Base-by-base conservation (phyloP, 2,797 vertebrate genomes). In the Decapterus maruadsi region DNA sequence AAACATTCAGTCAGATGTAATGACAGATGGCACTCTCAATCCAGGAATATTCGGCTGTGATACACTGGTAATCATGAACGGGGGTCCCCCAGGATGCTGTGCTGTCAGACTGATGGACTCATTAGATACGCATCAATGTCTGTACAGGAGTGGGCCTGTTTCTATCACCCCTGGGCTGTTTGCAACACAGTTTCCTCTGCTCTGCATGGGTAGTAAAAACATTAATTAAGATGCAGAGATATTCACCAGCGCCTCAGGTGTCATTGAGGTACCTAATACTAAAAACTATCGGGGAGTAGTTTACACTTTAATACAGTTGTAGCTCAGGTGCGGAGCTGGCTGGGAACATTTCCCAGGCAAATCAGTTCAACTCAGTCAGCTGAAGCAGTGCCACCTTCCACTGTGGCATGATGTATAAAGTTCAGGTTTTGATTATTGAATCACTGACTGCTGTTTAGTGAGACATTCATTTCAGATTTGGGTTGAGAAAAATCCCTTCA, bases 61-160 rank as follows among this genome's bases (percentile, higher is more conserved):
- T 65, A 58, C 73, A 19, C 61, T 59, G 70, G 81, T 90, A 84
- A 87, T 89, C 83, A 46, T 77, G 79, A 81, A 69, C 14, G 62
- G 42, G 78, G 63, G 34, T 89, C 91, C 87, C 90, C 36, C 17
- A 76, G 89, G 91, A 93, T 0, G 22, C 66, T 2, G 57, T 31
- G 74, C 90, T 92, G 91, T 89, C 92, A 93, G 68, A 46, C 81
- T 89, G 90, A 93, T 83, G 89, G 89, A 90, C 88, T 93, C 92
- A 91, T 94, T 92, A 93, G 86, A 88, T 83, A 86, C 63, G 61
- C 78, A 46, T 90, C 84, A 83, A 65, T 67, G 86, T 91, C 76
- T 80, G 79, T 77, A 80, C 56, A 83, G 77, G 82, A 85, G 82
- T 58, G 83, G 73, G 72, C 53, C 68, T 67, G 75, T 56, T 82